phyloP scores from a whole-genome alignment of 2,888 invertebrate genomes.

The Heliconius hortense region DNA sequence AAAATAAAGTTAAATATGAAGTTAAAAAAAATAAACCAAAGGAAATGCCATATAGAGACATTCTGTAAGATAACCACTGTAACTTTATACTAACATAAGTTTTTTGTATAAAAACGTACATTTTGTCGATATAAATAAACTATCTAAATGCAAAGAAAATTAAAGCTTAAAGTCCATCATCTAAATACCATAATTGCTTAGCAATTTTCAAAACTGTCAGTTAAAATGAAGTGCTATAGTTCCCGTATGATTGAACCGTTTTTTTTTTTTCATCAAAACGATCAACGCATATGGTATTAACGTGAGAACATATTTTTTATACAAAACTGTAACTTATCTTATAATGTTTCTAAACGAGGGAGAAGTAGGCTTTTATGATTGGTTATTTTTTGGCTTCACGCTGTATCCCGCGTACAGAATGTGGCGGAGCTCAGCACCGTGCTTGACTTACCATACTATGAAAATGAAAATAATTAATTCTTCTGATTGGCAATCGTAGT shows the following conservation, averaged over 20 bases:
- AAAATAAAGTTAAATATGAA: slow-evolving; percentile 13
- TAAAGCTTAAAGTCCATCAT: slow-evolving; percentile 24
- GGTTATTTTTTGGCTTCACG: neutral
- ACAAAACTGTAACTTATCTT: neutral
- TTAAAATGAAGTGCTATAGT: slow-evolving; percentile 63
- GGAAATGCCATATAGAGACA: slow-evolving; percentile 33
- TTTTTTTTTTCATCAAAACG: slow-evolving; percentile 50
- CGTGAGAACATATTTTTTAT: slow-evolving; percentile 4
- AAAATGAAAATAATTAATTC: too few species aligned
- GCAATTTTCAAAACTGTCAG: slow-evolving; percentile 48
- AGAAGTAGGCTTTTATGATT: neutral
- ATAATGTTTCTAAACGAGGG: neutral
- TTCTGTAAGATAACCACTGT: slow-evolving; percentile 48
- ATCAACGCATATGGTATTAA: slow-evolving; percentile 49
- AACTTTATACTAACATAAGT: slow-evolving; percentile 46
- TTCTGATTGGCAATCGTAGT: too few species aligned
- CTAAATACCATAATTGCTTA: slow-evolving; percentile 45
- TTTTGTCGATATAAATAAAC: slow-evolving; percentile 49
- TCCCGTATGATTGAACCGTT: slow-evolving; percentile 52
- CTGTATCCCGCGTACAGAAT: neutral
- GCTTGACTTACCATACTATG: neutral
- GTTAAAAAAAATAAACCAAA: slow-evolving; percentile 28
- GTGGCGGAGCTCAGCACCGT: too few species aligned
- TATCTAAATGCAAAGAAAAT: slow-evolving; percentile 32
- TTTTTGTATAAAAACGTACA: slow-evolving; percentile 56